A percentile compares a stretch with the other conserved stretches of the same genome.
These are phyloP conservation scores for Chromis chromis DNA, from an alignment of 2,797 vertebrate species.

Conservation along the genomic window DNA sequence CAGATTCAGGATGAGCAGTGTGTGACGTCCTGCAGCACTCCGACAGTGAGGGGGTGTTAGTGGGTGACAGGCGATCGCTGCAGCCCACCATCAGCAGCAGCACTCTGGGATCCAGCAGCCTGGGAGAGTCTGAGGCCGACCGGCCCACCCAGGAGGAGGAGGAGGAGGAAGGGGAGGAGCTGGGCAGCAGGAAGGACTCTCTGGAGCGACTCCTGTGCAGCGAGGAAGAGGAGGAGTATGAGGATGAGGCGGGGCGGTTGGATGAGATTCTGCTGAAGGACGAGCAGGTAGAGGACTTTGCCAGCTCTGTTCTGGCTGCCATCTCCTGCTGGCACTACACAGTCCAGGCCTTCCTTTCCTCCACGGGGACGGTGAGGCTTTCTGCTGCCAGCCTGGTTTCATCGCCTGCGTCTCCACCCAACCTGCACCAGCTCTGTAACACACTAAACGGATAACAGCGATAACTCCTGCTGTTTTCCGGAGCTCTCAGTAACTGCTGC, in stretches of 20 bases:
- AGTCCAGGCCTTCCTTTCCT: constrained; percentile 87
- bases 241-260: background rate
- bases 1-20: constrained; percentile 27
- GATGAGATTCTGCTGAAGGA: constrained; percentile 83
- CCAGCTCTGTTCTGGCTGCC: constrained; percentile 88
- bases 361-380: constrained; percentile 83
- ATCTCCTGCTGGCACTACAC: constrained; percentile 90
- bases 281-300: constrained; percentile 88
- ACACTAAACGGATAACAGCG: constrained; percentile 22
- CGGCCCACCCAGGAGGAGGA: constrained; percentile 50
- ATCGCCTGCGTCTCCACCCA: background rate
- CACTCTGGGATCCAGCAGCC: constrained; percentile 43
- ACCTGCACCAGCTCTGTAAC: constrained; percentile 21
- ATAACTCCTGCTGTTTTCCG: background rate
- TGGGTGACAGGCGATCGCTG: constrained; percentile 60
- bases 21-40: constrained; percentile 82
- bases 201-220: constrained; percentile 68
- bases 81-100: constrained; percentile 62
- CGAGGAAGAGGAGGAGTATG: constrained; percentile 60
- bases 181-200: constrained; percentile 60
- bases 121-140: constrained; percentile 56
- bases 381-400: constrained; percentile 18
- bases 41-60: constrained; percentile 72
- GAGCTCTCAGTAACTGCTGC: constrained; percentile 29
- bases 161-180: constrained; percentile 51